Evolutionary conservation across 2,888 invertebrate species (phyloP), one percentile per base, ranked within the genome.

Genomic region (Smittia aterrima): DNA sequence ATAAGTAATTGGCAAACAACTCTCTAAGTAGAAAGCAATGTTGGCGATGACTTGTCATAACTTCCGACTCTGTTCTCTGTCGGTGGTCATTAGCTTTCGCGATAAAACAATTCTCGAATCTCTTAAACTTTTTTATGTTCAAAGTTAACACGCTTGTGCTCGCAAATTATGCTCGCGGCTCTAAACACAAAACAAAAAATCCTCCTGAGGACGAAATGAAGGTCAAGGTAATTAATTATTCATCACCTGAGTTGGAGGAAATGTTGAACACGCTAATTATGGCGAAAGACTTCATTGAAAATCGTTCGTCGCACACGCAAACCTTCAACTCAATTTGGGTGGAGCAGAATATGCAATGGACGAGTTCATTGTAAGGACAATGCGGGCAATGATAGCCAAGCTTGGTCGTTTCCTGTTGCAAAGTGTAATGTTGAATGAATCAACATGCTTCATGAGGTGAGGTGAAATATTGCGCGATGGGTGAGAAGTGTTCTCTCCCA

Each of bases 201-300:
- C 16, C 47, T 16, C 47, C 16, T 3, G n/a, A 4, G 58, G 58
- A 58, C 58, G n/a, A 20, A 6, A 3, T 13, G 9, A 58, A 58
- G 58, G 58, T 58, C 22, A 58, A 58, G 1, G 47, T 22, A 22
- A 58, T 58, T 22, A 58, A 22, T 58, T 58, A 58, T 58, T 18
- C 58, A 58, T 18, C 58, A 58, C 20, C 58, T 18, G 7, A 18
- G 58, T 47, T n/a, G 47, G 47, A 47, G 47, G 47, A 58, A 58
- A 58, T 58, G 58, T 58, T 20, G 58, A 47, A 47, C 47, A 47
- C 47, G 47, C 47, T 47, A n/a, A 47, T 47, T 16, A 47, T 32
- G 32, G 32, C 32, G 32, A 32, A 9, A 32, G 32, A 47, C 9
- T 47, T 47, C 47, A 16, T 16, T 16, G 47, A 47, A 16, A 47